Percentiles rank a stretch among this genome's conserved stretches.
phyloP scores from a whole-genome alignment of 2,113 vertebrate genomes.

The Rhizomys pruinosus region DNA sequence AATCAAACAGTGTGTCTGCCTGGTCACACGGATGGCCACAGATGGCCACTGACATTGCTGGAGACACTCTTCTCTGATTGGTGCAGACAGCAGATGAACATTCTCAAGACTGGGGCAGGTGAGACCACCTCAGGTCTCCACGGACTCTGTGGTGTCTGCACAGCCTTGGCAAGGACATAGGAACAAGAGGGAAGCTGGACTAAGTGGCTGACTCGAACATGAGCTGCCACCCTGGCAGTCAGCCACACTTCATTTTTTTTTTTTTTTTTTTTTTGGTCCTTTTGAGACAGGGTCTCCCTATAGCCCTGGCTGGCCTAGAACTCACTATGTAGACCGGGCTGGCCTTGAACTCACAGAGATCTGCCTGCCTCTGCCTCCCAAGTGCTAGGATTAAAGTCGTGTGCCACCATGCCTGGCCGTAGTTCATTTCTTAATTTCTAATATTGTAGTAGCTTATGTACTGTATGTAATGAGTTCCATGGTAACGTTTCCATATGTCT shows the following conservation, averaged over 20 bases:
- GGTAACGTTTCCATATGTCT: neutral
- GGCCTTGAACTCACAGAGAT: too few relatives aligned
- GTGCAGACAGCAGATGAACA: neutral
- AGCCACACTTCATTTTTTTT: neutral
- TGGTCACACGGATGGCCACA: neutral
- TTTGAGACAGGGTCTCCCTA: too few relatives aligned
- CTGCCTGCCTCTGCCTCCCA: too few relatives aligned
- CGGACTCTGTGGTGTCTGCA: accelerated
- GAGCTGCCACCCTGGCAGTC: neutral
- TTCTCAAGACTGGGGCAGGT: neutral
- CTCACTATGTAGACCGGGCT: too few relatives aligned
- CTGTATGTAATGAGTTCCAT: neutral
- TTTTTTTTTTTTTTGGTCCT: too few relatives aligned
- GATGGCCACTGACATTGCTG: neutral
- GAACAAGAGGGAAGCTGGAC: neutral
- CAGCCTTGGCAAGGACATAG: neutral
- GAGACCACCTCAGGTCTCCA: neutral
- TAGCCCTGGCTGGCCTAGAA: too few relatives aligned
- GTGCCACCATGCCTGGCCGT: too few relatives aligned
- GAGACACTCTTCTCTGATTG: neutral
- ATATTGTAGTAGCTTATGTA: neutral
- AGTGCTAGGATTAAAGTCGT: too few relatives aligned
- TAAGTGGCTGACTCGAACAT: neutral
- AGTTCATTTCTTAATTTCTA: neutral
- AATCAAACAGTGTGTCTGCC: neutral